Conservation (phyloP, 2,888 invertebrate species). For the Hypena proboscidalis region DNA sequence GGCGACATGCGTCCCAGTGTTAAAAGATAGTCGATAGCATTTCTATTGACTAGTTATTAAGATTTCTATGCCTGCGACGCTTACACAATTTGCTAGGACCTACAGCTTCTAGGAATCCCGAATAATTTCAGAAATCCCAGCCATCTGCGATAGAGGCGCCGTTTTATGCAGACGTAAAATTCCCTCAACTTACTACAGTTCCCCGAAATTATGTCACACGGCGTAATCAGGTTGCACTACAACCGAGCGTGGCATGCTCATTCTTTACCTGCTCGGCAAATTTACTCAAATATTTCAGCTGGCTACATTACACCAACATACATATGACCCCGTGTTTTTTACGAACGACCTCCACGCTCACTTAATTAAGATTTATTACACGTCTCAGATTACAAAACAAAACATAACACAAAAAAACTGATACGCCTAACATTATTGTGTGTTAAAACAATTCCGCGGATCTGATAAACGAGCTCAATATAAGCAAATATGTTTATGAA, state of each 20-base stretch:
- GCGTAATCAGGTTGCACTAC: slow-evolving; percentile 17
- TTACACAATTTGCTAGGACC: too few species aligned
- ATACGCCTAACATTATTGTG: background rate
- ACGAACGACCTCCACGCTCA: background rate
- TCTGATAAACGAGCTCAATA: background rate
- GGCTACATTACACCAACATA: background rate
- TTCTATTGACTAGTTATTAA: too few species aligned
- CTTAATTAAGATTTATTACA: background rate
- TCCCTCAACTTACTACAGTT: slow-evolving; percentile 37
- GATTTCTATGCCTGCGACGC: too few species aligned
- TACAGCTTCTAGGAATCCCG: slow-evolving; percentile 11
- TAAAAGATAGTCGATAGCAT: too few species aligned
- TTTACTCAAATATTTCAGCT: background rate
- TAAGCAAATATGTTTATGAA: slow-evolving; percentile 3
- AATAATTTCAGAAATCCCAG: slow-evolving; percentile 43
- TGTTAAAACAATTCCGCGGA: background rate
- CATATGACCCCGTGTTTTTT: background rate
- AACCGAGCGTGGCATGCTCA: background rate
- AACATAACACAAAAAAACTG: slow-evolving; percentile 1
- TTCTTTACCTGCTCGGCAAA: background rate
- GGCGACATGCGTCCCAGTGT: too few species aligned
- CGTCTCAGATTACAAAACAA: background rate
- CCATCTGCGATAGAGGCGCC: slow-evolving; percentile 32
- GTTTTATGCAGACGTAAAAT: slow-evolving; percentile 44
- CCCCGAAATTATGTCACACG: slow-evolving; percentile 23